phyloP scores from a whole-genome alignment of 1,140 invertebrate species.

The Eciton burchellii region DNA sequence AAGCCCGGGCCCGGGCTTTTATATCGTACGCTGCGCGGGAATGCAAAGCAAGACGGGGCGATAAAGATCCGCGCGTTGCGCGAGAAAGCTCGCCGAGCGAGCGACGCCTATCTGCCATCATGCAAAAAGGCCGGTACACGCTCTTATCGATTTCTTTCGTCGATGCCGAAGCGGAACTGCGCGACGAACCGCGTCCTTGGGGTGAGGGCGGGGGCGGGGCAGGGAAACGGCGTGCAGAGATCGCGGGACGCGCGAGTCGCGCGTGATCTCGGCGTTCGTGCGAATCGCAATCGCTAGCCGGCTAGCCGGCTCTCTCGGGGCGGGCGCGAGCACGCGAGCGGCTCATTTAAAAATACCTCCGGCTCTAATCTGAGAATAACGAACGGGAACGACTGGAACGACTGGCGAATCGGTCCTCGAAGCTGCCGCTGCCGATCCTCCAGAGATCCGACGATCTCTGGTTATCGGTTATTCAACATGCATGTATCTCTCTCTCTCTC shows the following conservation, averaged over 20 bases:
- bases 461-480: too few relatives aligned
- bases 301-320: not conserved
- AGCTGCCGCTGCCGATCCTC: too few relatives aligned
- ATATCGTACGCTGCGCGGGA: constrained; percentile 6
- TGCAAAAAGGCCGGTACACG: constrained; percentile 58
- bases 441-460: too few relatives aligned
- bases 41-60: constrained; percentile 10
- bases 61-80: constrained; percentile 30
- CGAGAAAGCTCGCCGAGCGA: constrained; percentile 24
- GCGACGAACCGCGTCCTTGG: constrained; percentile 12
- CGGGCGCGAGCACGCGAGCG: not conserved
- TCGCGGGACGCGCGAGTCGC: not conserved
- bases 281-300: constrained; percentile 17
- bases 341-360: constrained; percentile 26
- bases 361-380: not conserved
- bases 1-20: not conserved
- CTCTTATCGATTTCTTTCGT: constrained; percentile 37
- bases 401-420: not conserved
- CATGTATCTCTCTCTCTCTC: too few relatives aligned
- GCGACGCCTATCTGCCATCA: constrained; percentile 44
- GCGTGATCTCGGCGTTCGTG: not conserved
- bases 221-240: too few relatives aligned
- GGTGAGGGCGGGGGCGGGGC: not conserved
- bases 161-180: constrained; percentile 34
- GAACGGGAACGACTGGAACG: not conserved